Percentiles rank a stretch among this genome's conserved stretches.
phyloP scores from a whole-genome alignment of 2,888 invertebrate genomes.

The Acrobasis consociella region DNA sequence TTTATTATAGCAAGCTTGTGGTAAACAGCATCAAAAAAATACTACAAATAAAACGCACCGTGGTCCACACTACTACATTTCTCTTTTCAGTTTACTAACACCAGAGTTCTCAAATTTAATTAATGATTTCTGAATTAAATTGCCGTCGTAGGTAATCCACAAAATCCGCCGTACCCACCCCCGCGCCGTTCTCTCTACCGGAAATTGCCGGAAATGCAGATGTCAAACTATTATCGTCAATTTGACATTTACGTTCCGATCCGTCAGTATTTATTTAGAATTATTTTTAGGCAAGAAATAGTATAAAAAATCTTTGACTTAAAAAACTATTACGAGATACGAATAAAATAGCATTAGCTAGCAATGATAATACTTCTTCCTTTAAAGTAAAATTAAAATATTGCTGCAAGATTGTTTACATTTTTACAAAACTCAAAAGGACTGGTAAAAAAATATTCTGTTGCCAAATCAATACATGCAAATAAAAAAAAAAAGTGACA shows the following conservation, averaged over 20 bases:
- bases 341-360: too few species aligned
- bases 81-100: not conserved
- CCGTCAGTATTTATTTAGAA: too few species aligned
- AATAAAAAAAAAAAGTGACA: slow-evolving; percentile 10
- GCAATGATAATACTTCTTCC: too few species aligned
- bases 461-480: not conserved
- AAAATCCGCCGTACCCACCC: not conserved
- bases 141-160: not conserved
- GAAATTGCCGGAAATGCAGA: not conserved
- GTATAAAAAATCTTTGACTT: too few species aligned
- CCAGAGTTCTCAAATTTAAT: not conserved
- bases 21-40: not conserved
- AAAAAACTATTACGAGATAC: too few species aligned
- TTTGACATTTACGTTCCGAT: not conserved
- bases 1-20: not conserved
- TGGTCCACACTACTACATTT: not conserved
- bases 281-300: too few species aligned
- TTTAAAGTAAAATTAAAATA: too few species aligned
- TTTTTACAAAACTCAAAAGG: not conserved
- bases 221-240: not conserved
- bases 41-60: not conserved
- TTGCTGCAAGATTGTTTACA: too few species aligned
- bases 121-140: not conserved
- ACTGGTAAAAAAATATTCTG: not conserved
- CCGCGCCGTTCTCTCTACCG: not conserved